Evolutionary conservation across 2,888 invertebrate genomes (phyloP), one percentile per base, ranked within the genome.

Genomic region (Shargacucullia verbasci): DNA sequence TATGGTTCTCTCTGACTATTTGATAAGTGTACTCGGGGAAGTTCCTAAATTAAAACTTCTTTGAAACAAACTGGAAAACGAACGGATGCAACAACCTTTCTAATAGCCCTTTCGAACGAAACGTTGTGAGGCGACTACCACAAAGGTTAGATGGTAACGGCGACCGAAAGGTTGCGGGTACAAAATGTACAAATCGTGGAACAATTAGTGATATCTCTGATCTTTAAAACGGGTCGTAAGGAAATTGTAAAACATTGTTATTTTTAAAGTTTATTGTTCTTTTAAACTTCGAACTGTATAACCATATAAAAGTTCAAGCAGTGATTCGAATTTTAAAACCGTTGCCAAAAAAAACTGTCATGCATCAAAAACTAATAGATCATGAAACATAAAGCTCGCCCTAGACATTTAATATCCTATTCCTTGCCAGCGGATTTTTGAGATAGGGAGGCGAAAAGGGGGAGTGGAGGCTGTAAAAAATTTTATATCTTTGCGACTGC

Each of bases 401-500:
- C 62, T 68, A 72, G 69, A 67, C 15, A 41, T n/a, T n/a, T 76
- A 70, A 67, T 76, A 79, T 74, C 76, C 77, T 81, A 73, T 71
- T 57, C 48, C 75, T 82, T 77, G 75, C 59, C 75, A 59, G 38
- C 72, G 79, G 79, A 78, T 81, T 84, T 81, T 82, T 71, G 73
- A 72, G 74, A 78, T 64, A 62, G 74, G 77, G 72, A 58, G 75
- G 70, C 55, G 14, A 62, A 61, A 68, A 64, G 66, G 75, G 69
- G 78, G 68, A 64, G 72, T 76, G 76, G 73, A 61, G 61, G 82
- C 76, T 79, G 82, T 90, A 90, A 91, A 89, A 84, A 73, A 57
- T 74, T 87, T 91, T 89, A 91, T 90, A 88, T 74, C 86, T 80
- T 75, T 70, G 85, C 85, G 85, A 80, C 86, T 86, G 86, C 86